Base-by-base conservation (phyloP, 2,888 invertebrate species). In the Melanargia galathea region DNA sequence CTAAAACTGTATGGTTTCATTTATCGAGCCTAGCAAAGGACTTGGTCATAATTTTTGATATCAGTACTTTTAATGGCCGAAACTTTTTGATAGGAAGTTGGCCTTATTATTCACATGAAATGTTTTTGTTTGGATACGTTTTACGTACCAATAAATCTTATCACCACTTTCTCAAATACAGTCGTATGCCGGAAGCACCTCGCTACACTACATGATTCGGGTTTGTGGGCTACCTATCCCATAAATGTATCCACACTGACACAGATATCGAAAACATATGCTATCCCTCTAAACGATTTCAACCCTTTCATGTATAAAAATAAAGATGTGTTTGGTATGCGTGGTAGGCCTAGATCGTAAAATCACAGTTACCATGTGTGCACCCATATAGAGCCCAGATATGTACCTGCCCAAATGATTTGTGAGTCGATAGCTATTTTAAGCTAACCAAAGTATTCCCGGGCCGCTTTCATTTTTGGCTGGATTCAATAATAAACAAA, bases 371-470 rank as follows among this genome's bases (percentile, higher is more conserved):
- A 40, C 62, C 45, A 56, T 43, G 30, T 63, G 67, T 71, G 70
- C 70, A 68, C 43, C 72, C 70, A 70, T 69, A 68, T 70, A 72
- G 66, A 66, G 65, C 69, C 67, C 70, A 59, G 65, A 73, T 75
- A 76, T 76, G 75, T 81, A 84, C 84, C 83, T 86, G 84, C 76
- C 71, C 68, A 70, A 81, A 80, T 83, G 85, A 87, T 86, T 84
- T 82, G 83, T 84, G 79, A 77, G 74, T 73, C 78, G 86, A 87
- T 86, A 88, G 85, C 87, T 89, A 89, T 91, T 90, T 85, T 74
- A 75, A 82, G 82, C 80, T 79, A 83, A 80, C 79, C 75, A 84
- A 88, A 87, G n/a, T 86, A 86, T 82, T 79, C 79, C 78, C 72
- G 78, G 69, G 73, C 80, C 78, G 82, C 83, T 88, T 90, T 88